These are phyloP conservation scores for Cheilosia impressa DNA, from an alignment of 2,888 invertebrate genomes.

Conservation along the genomic window DNA sequence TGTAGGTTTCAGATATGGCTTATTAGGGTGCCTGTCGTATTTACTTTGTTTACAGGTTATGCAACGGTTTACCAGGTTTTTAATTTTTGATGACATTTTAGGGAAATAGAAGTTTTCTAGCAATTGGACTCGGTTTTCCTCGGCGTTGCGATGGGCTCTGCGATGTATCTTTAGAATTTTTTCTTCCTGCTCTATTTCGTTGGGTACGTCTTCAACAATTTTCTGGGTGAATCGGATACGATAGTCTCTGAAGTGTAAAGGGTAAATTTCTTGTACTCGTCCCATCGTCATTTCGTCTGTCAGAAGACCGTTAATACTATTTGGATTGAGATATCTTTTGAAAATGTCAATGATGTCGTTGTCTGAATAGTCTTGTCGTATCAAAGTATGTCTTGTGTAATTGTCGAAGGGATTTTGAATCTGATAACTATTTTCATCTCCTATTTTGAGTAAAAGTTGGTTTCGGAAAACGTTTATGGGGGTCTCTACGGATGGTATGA, in stretches of 20 bases:
- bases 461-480: background rate
- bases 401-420: background rate
- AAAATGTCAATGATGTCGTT: constrained; percentile 35
- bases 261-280: constrained; percentile 56
- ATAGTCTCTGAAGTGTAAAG: constrained; percentile 45
- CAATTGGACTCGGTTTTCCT: no score
- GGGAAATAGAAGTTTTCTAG: no score
- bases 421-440: background rate
- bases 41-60: constrained; percentile 32
- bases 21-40: constrained; percentile 50
- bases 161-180: constrained; percentile 17
- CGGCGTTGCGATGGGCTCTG: constrained; percentile 35
- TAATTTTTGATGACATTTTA: constrained; percentile 17
- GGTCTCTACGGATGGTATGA: background rate
- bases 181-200: constrained; percentile 51
- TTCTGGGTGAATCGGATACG: constrained; percentile 26
- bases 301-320: constrained; percentile 45
- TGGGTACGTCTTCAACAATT: constrained; percentile 41
- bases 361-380: no score
- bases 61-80: constrained; percentile 10
- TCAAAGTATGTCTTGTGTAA: background rate
- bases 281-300: constrained; percentile 37
- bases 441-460: constrained; percentile 1
- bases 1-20: constrained; percentile 41
- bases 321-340: constrained; percentile 42